A percentile compares a stretch with the other conserved stretches of the same genome.
Evolutionary conservation across 2,113 vertebrate species (phyloP).

Genomic region (Thalassarche chlororhynchos): DNA sequence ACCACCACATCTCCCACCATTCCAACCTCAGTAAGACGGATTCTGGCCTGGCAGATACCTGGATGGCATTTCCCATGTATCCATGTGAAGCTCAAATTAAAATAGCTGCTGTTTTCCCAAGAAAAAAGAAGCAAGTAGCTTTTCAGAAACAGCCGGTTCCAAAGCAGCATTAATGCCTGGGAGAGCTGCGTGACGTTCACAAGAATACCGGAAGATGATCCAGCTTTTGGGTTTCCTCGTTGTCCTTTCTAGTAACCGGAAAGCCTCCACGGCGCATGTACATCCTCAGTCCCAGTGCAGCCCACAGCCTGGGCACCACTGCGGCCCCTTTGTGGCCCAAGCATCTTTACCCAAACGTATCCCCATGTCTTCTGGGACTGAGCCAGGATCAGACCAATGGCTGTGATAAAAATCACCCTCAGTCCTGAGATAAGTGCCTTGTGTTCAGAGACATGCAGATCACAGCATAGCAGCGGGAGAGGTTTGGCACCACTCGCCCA

Average conservation of each 20-base stretch:
- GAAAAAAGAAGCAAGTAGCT: neutral
- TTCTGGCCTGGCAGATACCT: neutral
- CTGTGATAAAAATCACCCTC: neutral
- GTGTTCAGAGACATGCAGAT: neutral
- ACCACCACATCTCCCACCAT: no score
- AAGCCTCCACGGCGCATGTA: accelerated
- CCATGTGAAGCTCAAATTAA: neutral
- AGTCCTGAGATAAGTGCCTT: neutral
- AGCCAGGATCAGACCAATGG: neutral
- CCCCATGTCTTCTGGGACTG: neutral
- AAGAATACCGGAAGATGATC: neutral
- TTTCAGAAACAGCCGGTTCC: neutral
- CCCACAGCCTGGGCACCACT: neutral
- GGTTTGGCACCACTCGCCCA: neutral
- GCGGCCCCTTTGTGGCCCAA: neutral
- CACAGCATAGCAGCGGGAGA: neutral
- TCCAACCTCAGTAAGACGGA: neutral
- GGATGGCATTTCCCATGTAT: neutral
- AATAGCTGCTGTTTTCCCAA: constrained; percentile 21
- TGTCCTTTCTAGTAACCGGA: neutral
- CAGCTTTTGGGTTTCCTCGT: neutral
- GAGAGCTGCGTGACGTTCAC: neutral
- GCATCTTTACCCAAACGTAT: neutral
- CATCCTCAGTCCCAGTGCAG: neutral
- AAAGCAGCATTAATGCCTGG: neutral